Conservation (phyloP, 2,888 invertebrate genomes). For the Caenorhabditis zanzibari region DNA sequence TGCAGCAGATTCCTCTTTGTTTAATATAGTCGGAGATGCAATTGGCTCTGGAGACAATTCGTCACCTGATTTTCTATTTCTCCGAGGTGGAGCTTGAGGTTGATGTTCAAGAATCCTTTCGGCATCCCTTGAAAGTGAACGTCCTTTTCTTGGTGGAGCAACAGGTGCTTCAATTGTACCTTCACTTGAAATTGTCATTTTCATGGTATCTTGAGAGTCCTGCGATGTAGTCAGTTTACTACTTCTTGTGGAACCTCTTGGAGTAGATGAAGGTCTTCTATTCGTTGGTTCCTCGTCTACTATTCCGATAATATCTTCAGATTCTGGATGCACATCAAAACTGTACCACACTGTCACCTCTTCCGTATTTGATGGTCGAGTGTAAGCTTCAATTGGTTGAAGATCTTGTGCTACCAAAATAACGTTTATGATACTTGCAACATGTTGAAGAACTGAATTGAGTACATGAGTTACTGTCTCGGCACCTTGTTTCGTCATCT, state of each 20-base stretch:
- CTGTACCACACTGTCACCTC: constrained; percentile 63
- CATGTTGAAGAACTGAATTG: constrained; percentile 72
- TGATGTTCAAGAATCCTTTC: constrained; percentile 25
- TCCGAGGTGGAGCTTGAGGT: constrained; percentile 34
- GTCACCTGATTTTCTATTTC: background rate
- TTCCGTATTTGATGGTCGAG: constrained; percentile 33
- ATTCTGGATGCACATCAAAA: constrained; percentile 59
- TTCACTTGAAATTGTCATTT: constrained; percentile 30
- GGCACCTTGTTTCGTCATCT: constrained; percentile 75
- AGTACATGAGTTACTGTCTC: constrained; percentile 80
- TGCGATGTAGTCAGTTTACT: constrained; percentile 45
- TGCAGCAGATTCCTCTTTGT: constrained; percentile 17
- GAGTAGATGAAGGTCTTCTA: constrained; percentile 41
- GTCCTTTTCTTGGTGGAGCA: constrained; percentile 53
- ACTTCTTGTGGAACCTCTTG: constrained; percentile 51
- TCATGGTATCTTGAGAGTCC: constrained; percentile 42
- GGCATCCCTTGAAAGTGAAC: constrained; percentile 43
- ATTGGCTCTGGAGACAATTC: constrained; percentile 53
- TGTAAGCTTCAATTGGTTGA: constrained; percentile 57
- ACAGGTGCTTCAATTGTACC: constrained; percentile 38
- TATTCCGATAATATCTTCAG: constrained; percentile 65
- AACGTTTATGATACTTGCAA: constrained; percentile 72
- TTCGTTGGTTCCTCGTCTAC: constrained; percentile 64
- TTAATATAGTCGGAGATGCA: constrained; percentile 39
- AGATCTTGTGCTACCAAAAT: constrained; percentile 61